Conservation (phyloP, 2,797 vertebrate genomes). For the Anas acuta region DNA sequence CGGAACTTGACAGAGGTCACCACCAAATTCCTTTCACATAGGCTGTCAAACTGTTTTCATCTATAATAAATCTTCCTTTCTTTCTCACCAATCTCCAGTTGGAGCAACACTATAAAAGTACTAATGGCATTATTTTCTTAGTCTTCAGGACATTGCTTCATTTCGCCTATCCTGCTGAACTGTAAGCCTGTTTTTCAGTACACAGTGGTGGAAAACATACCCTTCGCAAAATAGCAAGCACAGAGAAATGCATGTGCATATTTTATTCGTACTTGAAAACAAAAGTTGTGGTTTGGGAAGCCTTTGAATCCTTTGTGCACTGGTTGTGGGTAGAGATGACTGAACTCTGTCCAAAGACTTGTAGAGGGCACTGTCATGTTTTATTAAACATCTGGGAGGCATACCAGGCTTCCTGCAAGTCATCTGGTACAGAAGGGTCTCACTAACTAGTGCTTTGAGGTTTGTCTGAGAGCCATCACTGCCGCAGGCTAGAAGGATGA, state of each 20-base stretch:
- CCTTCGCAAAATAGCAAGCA: not conserved
- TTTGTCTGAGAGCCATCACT: not conserved
- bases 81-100: not conserved
- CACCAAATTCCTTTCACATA: not conserved
- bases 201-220: not conserved
- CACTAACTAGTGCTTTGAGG: slow-evolving; percentile 12
- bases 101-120: not conserved
- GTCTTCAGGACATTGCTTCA: not conserved
- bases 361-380: not conserved
- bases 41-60: not conserved
- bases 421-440: not conserved
- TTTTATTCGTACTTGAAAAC: slow-evolving; percentile 11
- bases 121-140: not conserved
- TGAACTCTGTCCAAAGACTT: slow-evolving; percentile 27
- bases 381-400: slow-evolving; percentile 51
- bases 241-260: not conserved
- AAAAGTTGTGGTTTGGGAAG: not conserved
- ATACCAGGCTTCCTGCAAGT: slow-evolving; percentile 14
- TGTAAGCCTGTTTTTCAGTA: not conserved
- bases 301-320: slow-evolving; percentile 33
- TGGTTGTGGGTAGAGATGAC: not conserved
- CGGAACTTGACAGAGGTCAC: not conserved
- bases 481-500: not conserved
- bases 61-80: not conserved
- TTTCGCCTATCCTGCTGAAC: not conserved